Base-by-base conservation (phyloP, 2,113 vertebrate genomes). In the Chaenocephalus aceratus region DNA sequence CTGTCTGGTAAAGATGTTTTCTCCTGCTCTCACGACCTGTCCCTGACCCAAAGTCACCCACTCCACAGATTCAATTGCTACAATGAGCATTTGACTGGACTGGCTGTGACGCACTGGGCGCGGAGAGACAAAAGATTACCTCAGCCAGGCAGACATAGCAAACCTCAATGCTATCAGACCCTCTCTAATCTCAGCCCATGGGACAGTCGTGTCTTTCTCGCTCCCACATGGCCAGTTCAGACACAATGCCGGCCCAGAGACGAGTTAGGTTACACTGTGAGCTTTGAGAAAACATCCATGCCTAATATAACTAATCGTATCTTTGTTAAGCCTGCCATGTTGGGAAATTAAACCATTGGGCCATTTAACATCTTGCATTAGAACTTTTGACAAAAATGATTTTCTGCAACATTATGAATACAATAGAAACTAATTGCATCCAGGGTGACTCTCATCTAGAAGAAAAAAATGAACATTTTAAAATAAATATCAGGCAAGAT, bases 61-160 rank as follows among this genome's bases (percentile, higher is more conserved):
- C 74, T 87, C 84, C 88, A 72, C 85, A 93, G 86, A 93, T 79
- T 83, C 86, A 79, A 87, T 89, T 81, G 86, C 83, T 89, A 88
- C 91, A 91, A 87, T 90, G 83, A 88, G 85, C 88, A 79, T 75
- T 93, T 36, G 85, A 84, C 79, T 86, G 89, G 80, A 67, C 71
- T 77, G 81, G 77, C 52, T 48, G 82, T 93, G 93, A 93, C 89
- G 60, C 90, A 91, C 76, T 82, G 79, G 86, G 80, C 46, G 48
- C 78, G 75, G 75, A 75, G 81, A 90, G 85, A 94, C 91, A 95
- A 95, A 91, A 83, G 93, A 82, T 83, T 83, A 89, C 92, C 91
- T 94, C 92, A 88, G 83, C 75, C 78, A 73, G 30, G 64, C 91
- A 95, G 94, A 94, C 94, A 95, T 89, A 94, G 94, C 93, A 93